phyloP scores from a whole-genome alignment of 2,113 vertebrate genomes.

The Andinoacara biseriatus region DNA sequence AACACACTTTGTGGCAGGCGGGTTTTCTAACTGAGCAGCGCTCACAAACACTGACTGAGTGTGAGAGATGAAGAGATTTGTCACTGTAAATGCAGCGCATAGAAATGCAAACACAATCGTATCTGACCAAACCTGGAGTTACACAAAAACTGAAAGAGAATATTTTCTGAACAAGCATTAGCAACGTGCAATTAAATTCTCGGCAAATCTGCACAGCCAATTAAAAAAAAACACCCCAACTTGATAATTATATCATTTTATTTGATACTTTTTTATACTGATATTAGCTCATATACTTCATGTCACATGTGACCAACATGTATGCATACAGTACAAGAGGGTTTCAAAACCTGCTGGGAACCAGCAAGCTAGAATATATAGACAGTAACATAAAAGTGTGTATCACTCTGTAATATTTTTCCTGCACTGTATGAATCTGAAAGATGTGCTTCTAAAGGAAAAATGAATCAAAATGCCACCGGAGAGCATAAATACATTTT shows the following conservation, averaged over 20 bases:
- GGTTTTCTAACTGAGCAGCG: background rate
- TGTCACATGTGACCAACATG: background rate
- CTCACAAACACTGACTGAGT: background rate
- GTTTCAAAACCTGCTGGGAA: background rate
- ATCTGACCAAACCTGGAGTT: background rate
- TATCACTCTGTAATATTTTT: background rate
- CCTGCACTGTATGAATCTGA: background rate
- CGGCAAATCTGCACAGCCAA: background rate
- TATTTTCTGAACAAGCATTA: background rate
- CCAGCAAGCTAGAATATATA: background rate
- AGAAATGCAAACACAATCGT: background rate
- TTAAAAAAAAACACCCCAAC: background rate
- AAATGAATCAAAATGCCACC: conserved; percentile 10
- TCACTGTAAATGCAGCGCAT: background rate
- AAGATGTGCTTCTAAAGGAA: conserved; percentile 2
- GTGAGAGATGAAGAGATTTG: background rate
- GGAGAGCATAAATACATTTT: background rate
- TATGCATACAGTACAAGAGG: background rate
- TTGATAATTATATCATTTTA: background rate
- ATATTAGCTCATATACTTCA: background rate
- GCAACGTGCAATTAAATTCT: background rate
- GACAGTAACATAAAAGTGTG: background rate
- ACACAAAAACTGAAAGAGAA: background rate
- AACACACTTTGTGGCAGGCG: background rate
- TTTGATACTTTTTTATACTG: background rate